A percentile compares a stretch with the other conserved stretches of the same genome.
Evolutionary conservation across 2,113 vertebrate genomes (phyloP).

Genomic region (Petroica traversi): DNA sequence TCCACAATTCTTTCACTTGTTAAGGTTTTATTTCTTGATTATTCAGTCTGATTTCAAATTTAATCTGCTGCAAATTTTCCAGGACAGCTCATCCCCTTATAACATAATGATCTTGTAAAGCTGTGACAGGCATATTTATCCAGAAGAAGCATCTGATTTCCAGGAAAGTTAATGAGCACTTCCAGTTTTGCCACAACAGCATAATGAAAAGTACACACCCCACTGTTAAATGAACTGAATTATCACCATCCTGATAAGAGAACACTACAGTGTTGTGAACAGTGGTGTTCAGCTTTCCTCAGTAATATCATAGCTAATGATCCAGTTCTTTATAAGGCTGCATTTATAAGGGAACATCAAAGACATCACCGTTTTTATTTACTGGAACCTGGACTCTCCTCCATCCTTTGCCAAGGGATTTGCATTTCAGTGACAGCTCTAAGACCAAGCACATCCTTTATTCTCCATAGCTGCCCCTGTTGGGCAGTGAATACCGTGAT

Average conservation of each 20-base stretch:
- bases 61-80: not conserved
- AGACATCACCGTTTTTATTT: not conserved
- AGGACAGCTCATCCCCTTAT: not conserved
- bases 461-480: not conserved
- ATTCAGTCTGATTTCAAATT: not conserved
- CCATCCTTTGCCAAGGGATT: not conserved
- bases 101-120: not conserved
- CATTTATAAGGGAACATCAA: not conserved
- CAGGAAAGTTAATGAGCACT: not conserved
- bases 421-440: not conserved
- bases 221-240: constrained; percentile 14
- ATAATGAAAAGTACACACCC: not conserved
- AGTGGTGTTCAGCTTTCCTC: not conserved
- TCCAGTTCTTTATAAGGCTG: not conserved
- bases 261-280: not conserved
- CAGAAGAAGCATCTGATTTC: not conserved
- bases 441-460: not conserved
- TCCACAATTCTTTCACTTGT: not conserved
- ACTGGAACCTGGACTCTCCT: not conserved
- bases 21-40: not conserved
- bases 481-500: not conserved
- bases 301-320: not conserved
- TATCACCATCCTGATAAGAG: not conserved
- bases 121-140: not conserved
- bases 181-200: not conserved